Conservation (phyloP, 1,140 invertebrate species). For the Bombus consobrinus region DNA sequence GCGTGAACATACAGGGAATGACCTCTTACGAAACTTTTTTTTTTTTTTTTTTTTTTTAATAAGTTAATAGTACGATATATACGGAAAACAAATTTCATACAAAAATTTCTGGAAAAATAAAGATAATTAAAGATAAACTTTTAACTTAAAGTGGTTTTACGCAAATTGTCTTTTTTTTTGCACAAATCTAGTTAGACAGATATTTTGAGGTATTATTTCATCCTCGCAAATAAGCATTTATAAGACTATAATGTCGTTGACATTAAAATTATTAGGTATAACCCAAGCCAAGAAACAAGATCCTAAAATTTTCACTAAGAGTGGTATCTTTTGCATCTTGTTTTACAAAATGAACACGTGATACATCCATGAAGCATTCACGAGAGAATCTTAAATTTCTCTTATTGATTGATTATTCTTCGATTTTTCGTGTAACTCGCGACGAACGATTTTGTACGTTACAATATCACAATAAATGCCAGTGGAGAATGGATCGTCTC, state of each 20-base stretch:
- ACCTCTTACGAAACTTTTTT: background rate
- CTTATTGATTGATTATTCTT: slow-evolving; percentile 21
- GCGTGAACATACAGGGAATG: background rate
- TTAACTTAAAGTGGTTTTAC: no score
- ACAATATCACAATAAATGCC: slow-evolving; percentile 81
- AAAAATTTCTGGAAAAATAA: background rate
- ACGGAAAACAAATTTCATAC: background rate
- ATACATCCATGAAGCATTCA: slow-evolving; percentile 34
- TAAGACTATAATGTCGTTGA: background rate
- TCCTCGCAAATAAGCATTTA: background rate
- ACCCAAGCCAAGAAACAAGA: background rate
- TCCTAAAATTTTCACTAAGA: background rate
- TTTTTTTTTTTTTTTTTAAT: no score
- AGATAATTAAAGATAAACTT: background rate
- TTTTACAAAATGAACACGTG: slow-evolving; percentile 14
- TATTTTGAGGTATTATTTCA: background rate
- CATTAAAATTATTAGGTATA: background rate
- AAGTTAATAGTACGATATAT: background rate
- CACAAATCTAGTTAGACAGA: background rate
- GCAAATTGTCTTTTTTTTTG: no score
- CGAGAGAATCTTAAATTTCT: slow-evolving; percentile 28
- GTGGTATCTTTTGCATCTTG: background rate
- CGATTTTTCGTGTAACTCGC: slow-evolving; percentile 63
- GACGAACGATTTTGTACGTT: slow-evolving; percentile 80
- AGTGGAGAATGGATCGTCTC: slow-evolving; percentile 71